Base-by-base conservation (phyloP, 2,888 invertebrate species). In the Halocaridina rubra region DNA sequence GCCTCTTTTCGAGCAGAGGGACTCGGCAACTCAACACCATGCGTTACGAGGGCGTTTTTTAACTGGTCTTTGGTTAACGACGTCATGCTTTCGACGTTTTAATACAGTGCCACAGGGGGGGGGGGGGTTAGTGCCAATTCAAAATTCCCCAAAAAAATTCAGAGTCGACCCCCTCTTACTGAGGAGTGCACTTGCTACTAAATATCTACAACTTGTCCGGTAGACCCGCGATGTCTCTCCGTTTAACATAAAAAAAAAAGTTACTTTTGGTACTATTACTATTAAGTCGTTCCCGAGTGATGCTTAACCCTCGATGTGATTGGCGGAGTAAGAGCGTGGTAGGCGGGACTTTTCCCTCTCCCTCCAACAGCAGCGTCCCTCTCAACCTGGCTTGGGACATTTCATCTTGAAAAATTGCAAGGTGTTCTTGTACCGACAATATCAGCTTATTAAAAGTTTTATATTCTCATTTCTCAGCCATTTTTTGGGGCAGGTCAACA, bases 41-140 rank as follows among this genome's bases (percentile, higher is more conserved):
- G 78, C 22, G 59, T 19, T 46, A 82, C 22, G 19, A 82, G 61
- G 53, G 77, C 71, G 39, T 59, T 82, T 78, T 30, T 77, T 30
- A 82, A 75, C 72, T 82, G 82, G n/a, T 82, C 77, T 29, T 82
- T 82, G n/a, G 82, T 82, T 22, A 82, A 29, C 29, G 29, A 59
- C 29, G 82, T 77, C 82, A 82, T 82, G 2, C 22, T 75, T 30
- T 29, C 5, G 19, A 22, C 39, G 16, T 72, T 32, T n/a, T n/a
- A n/a, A n/a, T n/a, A n/a, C n/a, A n/a, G n/a, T n/a, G n/a, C n/a
- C n/a, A n/a, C n/a, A n/a, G n/a, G n/a, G n/a, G n/a, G n/a, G n/a
- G n/a, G n/a, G n/a, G n/a, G n/a, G n/a, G n/a, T n/a, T n/a, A n/a
- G n/a, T n/a, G n/a, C n/a, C n/a, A n/a, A n/a, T n/a, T n/a, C n/a